Evolutionary conservation across 2,888 invertebrate species (phyloP).

Genomic region (Eupithecia subumbrata): DNA sequence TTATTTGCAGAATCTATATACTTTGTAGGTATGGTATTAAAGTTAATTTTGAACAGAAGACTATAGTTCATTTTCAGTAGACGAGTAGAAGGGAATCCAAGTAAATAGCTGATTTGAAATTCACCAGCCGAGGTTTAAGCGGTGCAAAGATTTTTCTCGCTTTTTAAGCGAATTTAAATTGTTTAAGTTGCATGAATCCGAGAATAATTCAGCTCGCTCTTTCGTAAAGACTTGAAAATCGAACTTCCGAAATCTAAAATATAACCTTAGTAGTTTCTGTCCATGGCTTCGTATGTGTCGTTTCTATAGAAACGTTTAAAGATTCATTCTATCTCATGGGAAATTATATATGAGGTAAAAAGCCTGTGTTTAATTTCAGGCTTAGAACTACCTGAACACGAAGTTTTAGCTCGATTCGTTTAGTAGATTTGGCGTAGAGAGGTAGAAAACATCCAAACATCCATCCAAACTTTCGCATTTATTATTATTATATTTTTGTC

Average conservation of each 20-base stretch:
- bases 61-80: neutral
- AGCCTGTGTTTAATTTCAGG: too few relatives aligned
- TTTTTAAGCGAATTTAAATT: constrained; percentile 56
- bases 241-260: neutral
- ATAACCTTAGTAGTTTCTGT: neutral
- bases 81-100: constrained; percentile 51
- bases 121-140: constrained; percentile 67
- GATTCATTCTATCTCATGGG: neutral
- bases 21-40: too few relatives aligned
- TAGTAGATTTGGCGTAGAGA: neutral
- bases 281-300: neutral
- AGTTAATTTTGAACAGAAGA: too few relatives aligned
- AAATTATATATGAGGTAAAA: neutral
- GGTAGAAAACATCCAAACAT: neutral
- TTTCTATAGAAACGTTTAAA: neutral
- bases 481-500: neutral
- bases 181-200: constrained; percentile 29
- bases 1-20: too few relatives aligned
- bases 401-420: neutral
- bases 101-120: constrained; percentile 77
- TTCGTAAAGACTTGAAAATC: constrained; percentile 8
- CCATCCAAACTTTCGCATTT: neutral
- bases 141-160: constrained; percentile 60
- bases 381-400: neutral
- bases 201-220: constrained; percentile 19